phyloP scores from a whole-genome alignment of 2,113 vertebrate genomes.

The Pantherophis guttatus region DNA sequence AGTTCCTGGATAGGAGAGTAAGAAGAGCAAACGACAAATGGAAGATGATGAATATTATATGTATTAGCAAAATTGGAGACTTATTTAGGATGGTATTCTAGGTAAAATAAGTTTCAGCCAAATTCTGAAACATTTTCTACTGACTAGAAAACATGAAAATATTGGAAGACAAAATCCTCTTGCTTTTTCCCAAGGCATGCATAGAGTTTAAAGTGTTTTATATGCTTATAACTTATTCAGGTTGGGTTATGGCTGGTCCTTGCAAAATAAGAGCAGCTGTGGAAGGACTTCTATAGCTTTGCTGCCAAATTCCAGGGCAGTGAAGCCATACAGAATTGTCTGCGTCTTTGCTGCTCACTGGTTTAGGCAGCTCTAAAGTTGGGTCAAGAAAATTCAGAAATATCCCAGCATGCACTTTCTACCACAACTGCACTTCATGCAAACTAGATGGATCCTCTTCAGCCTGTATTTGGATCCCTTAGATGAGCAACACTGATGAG shows the following conservation, averaged over 20 bases:
- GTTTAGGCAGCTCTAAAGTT: not conserved
- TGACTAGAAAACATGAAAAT: not conserved
- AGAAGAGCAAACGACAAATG: not conserved
- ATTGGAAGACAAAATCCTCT: not conserved
- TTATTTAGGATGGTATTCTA: not conserved
- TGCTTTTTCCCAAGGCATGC: not conserved
- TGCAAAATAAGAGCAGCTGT: not conserved
- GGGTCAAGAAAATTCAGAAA: not conserved
- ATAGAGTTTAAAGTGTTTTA: not conserved
- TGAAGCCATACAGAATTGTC: not conserved
- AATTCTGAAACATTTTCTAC: not conserved
- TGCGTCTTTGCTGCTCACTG: not conserved
- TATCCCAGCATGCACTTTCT: not conserved
- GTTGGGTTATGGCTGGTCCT: not conserved
- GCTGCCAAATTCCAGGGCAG: not conserved
- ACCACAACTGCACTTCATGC: not conserved
- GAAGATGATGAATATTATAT: not conserved
- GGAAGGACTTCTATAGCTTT: not conserved
- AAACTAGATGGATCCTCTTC: not conserved
- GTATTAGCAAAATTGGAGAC: not conserved
- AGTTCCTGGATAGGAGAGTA: not conserved
- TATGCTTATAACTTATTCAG: not conserved
- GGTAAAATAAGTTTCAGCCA: not conserved
- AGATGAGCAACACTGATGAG: not conserved
- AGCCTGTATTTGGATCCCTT: not conserved